A percentile compares a stretch with the other conserved stretches of the same genome.
phyloP scores from a whole-genome alignment of 2,797 vertebrate genomes.

The Galago senegalensis region DNA sequence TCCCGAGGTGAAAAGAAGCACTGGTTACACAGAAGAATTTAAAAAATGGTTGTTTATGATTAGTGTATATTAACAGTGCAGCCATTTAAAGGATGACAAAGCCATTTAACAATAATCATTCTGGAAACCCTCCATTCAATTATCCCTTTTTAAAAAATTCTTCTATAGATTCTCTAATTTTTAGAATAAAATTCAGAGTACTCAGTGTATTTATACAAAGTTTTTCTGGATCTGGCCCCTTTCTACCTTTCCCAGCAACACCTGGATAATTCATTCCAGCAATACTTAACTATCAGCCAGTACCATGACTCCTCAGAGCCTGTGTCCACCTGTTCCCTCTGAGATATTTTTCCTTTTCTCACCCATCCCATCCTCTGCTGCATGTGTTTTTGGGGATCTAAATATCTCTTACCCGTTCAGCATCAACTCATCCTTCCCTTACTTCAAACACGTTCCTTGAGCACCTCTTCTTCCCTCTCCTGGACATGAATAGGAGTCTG shows the following conservation, averaged over 20 bases:
- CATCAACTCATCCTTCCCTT: neutral
- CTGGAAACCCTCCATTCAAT: constrained; percentile 13
- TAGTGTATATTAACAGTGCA: neutral
- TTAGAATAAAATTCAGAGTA: constrained; percentile 31
- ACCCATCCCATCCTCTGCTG: neutral
- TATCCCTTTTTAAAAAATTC: constrained; percentile 27
- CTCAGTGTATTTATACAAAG: neutral
- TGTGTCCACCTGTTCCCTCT: neutral
- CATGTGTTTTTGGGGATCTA: neutral
- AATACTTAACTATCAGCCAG: neutral
- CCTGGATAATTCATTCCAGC: neutral
- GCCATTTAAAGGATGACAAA: constrained; percentile 11
- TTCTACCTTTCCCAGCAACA: neutral
- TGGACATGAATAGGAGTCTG: neutral
- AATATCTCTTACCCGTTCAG: neutral
- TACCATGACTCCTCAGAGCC: neutral
- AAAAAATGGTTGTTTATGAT: neutral
- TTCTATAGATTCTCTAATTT: neutral
- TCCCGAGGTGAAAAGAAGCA: neutral
- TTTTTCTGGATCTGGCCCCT: neutral
- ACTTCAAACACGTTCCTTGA: neutral
- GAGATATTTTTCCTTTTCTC: neutral
- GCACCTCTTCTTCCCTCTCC: neutral
- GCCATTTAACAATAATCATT: constrained; percentile 20
- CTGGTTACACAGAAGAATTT: neutral